Evolutionary conservation across 2,797 vertebrate genomes (phyloP).

Genomic region (Natrix natrix): DNA sequence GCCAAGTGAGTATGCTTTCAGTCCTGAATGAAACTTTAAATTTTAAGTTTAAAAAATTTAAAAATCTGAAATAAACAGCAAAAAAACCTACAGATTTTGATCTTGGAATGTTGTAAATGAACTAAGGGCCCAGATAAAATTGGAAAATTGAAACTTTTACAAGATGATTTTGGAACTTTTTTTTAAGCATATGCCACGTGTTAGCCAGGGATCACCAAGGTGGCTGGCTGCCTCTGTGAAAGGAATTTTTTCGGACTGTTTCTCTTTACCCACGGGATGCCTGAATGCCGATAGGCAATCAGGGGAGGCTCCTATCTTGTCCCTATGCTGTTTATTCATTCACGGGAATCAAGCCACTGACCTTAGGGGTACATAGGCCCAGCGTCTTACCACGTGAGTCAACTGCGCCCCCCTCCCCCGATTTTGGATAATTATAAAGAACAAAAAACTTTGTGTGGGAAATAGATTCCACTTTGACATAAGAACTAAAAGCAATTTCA

Average conservation of each 20-base stretch:
- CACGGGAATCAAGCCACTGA: too few species aligned
- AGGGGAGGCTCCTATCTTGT: too few species aligned
- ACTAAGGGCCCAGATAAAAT: not conserved
- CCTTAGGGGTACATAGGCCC: too few species aligned
- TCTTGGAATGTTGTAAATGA: not conserved
- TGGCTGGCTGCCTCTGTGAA: too few species aligned
- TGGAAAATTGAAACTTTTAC: not conserved
- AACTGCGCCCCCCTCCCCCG: accelerated
- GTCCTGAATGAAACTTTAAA: not conserved
- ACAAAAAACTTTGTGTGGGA: not conserved
- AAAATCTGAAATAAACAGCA: not conserved
- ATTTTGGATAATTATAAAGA: not conserved
- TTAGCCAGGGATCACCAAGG: too few species aligned
- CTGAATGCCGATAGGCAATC: too few species aligned
- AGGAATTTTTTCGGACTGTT: too few species aligned
- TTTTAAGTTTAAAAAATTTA: not conserved
- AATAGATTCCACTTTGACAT: not conserved
- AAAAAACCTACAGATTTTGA: not conserved
- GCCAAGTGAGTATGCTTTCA: not conserved
- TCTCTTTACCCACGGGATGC: too few species aligned
- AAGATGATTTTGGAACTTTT: not conserved
- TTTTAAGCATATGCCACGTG: too few species aligned
- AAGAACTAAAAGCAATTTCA: not conserved
- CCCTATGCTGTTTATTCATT: too few species aligned
- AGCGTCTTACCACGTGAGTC: too few species aligned